Evolutionary conservation across 2,888 invertebrate genomes (phyloP), one percentile per base, ranked within the genome.

Genomic region (Chrysolina americana): DNA sequence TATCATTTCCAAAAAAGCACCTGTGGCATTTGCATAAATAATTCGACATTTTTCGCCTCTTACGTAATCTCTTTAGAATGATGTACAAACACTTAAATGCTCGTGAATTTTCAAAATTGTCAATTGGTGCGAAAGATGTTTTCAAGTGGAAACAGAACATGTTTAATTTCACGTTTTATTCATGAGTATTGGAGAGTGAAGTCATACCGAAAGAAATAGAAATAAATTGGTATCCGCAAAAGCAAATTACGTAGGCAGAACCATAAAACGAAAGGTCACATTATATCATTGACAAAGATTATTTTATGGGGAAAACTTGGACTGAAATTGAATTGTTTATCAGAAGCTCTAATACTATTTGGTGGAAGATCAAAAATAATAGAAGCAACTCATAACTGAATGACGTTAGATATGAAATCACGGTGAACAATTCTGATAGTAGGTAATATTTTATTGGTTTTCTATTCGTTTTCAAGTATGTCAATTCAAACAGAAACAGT

Each of bases 21-120:
- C 28, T n/a, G 8, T 59, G 8, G 15, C n/a, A 59, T 59, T 28
- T 28, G 59, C 28, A 59, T 59, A 59, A 59, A 23, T 59, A 28
- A 59, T 59, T 36, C 59, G 3, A 59, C 23, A 59, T 59, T 36
- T 53, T 59, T 36, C 23, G 59, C 5, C 59, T 5, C 23, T 59
- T 59, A 59, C 59, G 59, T 59, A 23, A 59, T 56, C n/a, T 11
- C n/a, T 59, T 59, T 28, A 36, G 59, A 59, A 36, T 59, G 9
- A 28, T 28, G 1, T n/a, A 28, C 28, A 19, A n/a, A 28, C 28
- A 59, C 36, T 36, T 10, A 23, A 21, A 23, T 23, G 13, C 23
- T 56, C 23, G 5, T 36, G 59, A 4, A 8, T 59, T 59, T 28
- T 36, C 59, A 59, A 59, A 59, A 59, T 21, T 9, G 21, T 59